These are phyloP conservation scores for Amia ocellicauda DNA, from an alignment of 2,113 vertebrate genomes.

Conservation along the genomic window DNA sequence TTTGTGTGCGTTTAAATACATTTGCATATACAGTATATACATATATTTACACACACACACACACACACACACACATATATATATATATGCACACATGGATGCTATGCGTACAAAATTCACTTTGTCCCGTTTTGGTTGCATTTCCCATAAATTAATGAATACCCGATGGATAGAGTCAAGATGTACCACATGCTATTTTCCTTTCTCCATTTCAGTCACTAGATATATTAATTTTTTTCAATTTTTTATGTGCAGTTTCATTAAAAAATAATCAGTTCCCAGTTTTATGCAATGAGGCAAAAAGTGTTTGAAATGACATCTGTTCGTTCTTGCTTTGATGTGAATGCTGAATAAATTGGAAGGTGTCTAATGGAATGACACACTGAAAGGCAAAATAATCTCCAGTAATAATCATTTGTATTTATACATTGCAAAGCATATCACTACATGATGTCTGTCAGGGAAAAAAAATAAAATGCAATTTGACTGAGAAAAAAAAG, in stretches of 20 bases:
- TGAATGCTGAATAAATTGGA: constrained; percentile 50
- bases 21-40: no score
- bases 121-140: constrained; percentile 21
- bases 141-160: constrained; percentile 42
- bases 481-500: constrained; percentile 39
- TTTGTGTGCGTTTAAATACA: no score
- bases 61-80: no score
- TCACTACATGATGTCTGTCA: constrained; percentile 39
- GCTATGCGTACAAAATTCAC: no score
- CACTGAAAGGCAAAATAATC: constrained; percentile 58
- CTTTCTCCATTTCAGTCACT: constrained; percentile 46
- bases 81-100: no score
- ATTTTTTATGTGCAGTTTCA: constrained; percentile 51
- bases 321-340: constrained; percentile 61
- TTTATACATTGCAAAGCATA: constrained; percentile 42
- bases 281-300: constrained; percentile 65
- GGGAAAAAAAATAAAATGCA: constrained; percentile 27
- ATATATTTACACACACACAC: no score
- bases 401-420: constrained; percentile 55
- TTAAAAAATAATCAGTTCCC: constrained; percentile 68
- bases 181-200: constrained; percentile 45
- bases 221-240: constrained; percentile 32
- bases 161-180: constrained; percentile 37
- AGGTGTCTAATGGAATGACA: constrained; percentile 59
- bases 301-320: constrained; percentile 68